Percentiles rank a stretch among this genome's conserved stretches.
Conservation (phyloP, 2,888 invertebrate species). For the Parascotia fuliginaria region DNA sequence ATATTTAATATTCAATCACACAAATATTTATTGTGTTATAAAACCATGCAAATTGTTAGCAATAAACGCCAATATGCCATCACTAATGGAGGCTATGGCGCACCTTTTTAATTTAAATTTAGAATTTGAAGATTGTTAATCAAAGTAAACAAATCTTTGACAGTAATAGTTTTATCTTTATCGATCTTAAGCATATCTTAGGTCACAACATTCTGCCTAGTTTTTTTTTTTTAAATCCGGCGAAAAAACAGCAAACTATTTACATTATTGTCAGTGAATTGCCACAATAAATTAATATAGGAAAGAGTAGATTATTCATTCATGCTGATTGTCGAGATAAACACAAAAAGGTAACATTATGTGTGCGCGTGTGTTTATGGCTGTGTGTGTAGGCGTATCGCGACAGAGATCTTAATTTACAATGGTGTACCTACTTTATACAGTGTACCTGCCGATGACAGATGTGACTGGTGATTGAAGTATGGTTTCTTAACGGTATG, state of each 20-base stretch:
- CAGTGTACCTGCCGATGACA: slow-evolving; percentile 31
- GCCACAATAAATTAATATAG: slow-evolving; percentile 26
- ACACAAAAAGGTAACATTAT: slow-evolving; percentile 23
- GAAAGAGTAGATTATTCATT: slow-evolving; percentile 33
- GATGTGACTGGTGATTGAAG: slow-evolving; percentile 32
- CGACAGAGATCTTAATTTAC: slow-evolving; percentile 41
- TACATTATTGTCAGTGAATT: slow-evolving; percentile 6
- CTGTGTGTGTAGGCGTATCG: slow-evolving; percentile 35
- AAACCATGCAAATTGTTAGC: too few relatives aligned
- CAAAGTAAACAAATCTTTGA: background rate
- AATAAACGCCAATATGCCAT: too few relatives aligned
- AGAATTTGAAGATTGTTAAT: background rate
- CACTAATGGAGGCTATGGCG: background rate
- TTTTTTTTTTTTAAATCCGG: background rate
- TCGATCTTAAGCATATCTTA: too few relatives aligned
- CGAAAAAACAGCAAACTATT: background rate
- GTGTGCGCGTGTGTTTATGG: slow-evolving; percentile 8
- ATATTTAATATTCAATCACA: too few relatives aligned
- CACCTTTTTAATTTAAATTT: background rate
- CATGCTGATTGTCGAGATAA: slow-evolving; percentile 32
- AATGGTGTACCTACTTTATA: slow-evolving; percentile 30
- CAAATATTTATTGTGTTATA: background rate
- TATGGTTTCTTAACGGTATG: slow-evolving; percentile 5
- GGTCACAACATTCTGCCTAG: background rate
- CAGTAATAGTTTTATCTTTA: background rate